Percentiles rank a stretch among this genome's conserved stretches.
Evolutionary conservation across 2,797 vertebrate species (phyloP).

Genomic region (Anniella stebbinsi): DNA sequence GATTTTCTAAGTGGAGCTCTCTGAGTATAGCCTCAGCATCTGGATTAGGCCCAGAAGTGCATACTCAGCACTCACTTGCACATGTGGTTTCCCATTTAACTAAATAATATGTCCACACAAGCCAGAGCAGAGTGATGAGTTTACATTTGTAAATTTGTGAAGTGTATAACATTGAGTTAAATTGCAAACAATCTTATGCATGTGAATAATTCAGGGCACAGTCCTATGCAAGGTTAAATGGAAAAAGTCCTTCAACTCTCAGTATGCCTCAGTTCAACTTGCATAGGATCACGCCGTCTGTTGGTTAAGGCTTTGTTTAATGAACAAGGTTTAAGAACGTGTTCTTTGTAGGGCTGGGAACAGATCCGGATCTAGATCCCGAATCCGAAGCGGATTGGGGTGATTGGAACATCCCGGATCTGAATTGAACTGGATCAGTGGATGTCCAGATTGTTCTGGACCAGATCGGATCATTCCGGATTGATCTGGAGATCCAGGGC

Average conservation of each 20-base stretch:
- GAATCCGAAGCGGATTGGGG: no score
- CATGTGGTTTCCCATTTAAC: neutral
- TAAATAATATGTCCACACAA: neutral
- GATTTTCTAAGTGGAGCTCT: neutral
- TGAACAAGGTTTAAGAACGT: neutral
- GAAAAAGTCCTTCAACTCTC: no score
- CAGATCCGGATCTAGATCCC: no score
- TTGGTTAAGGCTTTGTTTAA: neutral
- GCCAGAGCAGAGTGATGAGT: neutral
- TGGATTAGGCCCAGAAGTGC: neutral
- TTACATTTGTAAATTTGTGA: neutral
- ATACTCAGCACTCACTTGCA: neutral
- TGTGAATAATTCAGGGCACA: neutral
- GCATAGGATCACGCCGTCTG: no score
- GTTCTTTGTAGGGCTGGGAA: no score
- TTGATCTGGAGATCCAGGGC: no score
- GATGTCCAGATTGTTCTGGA: no score
- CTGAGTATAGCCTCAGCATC: neutral
- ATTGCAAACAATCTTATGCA: neutral
- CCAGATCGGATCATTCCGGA: no score
- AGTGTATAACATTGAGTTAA: neutral
- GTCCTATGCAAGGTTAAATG: no score
- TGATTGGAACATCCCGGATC: no score
- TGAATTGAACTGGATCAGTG: no score
- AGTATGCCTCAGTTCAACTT: no score